Evolutionary conservation across 2,888 invertebrate species (phyloP), one percentile per base, ranked within the genome.

Genomic region (Aspidiotus rigidus): DNA sequence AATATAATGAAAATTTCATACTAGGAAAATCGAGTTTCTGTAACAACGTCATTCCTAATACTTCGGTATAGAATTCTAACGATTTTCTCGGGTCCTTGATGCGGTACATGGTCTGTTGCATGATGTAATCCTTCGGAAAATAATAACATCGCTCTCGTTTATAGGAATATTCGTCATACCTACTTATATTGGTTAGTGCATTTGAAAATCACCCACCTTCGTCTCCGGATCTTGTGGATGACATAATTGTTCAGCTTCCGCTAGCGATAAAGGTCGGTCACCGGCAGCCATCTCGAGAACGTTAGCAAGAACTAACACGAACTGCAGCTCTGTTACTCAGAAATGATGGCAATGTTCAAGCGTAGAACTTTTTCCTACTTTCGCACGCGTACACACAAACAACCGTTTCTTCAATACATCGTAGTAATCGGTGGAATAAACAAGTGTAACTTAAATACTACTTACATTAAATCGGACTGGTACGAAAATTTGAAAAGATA

Each of bases 21-120:
- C 84, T 85, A 0, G 91, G 89, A 77, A 94, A 94, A 78, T 96
- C 93, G 3, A 90, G 78, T 76, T 94, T 93, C 72, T 90, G 87
- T 63, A 97, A 79, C 56, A 96, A 79, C 11, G 86, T 87, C 95
- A 96, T 96, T 7, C 96, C 96, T 0, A 97, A 80, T 0, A 95
- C 88, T 64, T 88, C 85, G 0, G 93, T 89, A 79, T 96, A 96
- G 78, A 97, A 96, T 1, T 93, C 90, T 61, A 97, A 79, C 0
- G 92, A 90, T 73, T 84, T 85, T 72, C 85, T 83, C 0, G 95
- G 95, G 77, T 97, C 94, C 77, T 95, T 96, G 72, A 96, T 93
- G 49, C 96, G 85, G 77, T 90, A 90, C 96, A 97, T 97, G 0
- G 95, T 96, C 83, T 97, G 96, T 81, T 96, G 95, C 80, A 96